Conservation (phyloP, 2,113 vertebrate genomes). For the Athene cunicularia region DNA sequence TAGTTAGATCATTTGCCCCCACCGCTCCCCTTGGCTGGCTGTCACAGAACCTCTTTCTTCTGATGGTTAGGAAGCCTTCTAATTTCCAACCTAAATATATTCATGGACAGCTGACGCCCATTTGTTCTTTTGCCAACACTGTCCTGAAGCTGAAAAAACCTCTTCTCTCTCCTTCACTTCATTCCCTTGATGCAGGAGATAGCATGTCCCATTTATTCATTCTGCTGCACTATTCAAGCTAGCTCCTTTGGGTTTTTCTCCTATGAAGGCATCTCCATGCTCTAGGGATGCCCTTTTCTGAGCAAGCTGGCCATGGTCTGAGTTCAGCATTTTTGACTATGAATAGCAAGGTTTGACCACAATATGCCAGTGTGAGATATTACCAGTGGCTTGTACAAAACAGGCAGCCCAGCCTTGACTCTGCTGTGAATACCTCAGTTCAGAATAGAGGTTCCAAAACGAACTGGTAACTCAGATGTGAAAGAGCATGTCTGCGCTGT, state of each 20-base stretch:
- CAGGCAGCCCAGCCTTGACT: neutral
- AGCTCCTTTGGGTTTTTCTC: neutral
- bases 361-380: neutral
- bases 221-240: neutral
- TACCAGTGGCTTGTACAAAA: neutral
- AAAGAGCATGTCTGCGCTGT: neutral
- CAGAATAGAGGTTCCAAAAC: neutral
- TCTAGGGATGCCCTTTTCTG: neutral
- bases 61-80: conserved; percentile 65
- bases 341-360: neutral
- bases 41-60: conserved; percentile 43
- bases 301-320: neutral
- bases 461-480: neutral
- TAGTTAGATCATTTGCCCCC: neutral
- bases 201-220: neutral
- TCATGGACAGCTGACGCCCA: conserved; percentile 55
- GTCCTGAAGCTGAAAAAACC: neutral
- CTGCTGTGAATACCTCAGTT: neutral
- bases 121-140: neutral
- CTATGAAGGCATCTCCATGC: neutral
- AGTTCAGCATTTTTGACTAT: neutral
- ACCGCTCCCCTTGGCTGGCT: conserved; percentile 44
- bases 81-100: conserved; percentile 70
- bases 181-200: neutral
- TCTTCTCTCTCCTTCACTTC: neutral